Evolutionary conservation across 2,888 invertebrate species (phyloP).

Genomic region (Adela reaumurella): DNA sequence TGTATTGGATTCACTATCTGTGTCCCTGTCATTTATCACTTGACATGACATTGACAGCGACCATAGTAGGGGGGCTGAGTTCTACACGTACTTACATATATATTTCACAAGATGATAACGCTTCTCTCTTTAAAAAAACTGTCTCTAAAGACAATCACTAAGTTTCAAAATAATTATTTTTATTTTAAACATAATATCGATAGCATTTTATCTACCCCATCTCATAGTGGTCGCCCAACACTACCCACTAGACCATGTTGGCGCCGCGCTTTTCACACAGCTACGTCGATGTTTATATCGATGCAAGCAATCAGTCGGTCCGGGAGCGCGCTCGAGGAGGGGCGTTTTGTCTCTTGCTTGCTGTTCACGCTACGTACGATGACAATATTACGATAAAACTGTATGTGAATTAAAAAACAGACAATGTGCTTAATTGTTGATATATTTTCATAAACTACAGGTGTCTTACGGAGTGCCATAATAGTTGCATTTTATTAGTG

Average conservation of each 20-base stretch:
- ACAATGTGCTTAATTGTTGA: neutral
- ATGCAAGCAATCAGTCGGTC: slow-evolving; percentile 23
- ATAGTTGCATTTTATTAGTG: neutral
- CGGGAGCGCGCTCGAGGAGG: slow-evolving; percentile 21
- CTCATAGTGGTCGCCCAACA: slow-evolving; percentile 36
- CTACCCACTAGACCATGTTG: slow-evolving; percentile 51
- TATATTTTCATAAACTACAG: neutral
- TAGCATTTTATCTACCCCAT: slow-evolving; percentile 25
- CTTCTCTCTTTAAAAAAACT: too few relatives aligned
- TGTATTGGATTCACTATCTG: too few relatives aligned
- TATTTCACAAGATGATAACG: too few relatives aligned
- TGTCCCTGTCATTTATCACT: too few relatives aligned
- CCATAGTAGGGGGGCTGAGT: too few relatives aligned
- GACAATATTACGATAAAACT: neutral
- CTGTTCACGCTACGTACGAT: neutral
- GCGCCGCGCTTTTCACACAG: slow-evolving; percentile 46
- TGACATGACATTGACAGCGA: too few relatives aligned
- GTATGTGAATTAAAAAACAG: neutral
- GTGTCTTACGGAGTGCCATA: neutral
- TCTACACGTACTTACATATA: too few relatives aligned
- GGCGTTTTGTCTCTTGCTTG: slow-evolving; percentile 17
- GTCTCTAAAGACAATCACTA: too few relatives aligned
- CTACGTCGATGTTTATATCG: neutral
- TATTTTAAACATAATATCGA: slow-evolving; percentile 18
- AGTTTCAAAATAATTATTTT: too few relatives aligned